Base-by-base conservation (phyloP, 1,140 invertebrate species). In the Agrypnia vestita region DNA sequence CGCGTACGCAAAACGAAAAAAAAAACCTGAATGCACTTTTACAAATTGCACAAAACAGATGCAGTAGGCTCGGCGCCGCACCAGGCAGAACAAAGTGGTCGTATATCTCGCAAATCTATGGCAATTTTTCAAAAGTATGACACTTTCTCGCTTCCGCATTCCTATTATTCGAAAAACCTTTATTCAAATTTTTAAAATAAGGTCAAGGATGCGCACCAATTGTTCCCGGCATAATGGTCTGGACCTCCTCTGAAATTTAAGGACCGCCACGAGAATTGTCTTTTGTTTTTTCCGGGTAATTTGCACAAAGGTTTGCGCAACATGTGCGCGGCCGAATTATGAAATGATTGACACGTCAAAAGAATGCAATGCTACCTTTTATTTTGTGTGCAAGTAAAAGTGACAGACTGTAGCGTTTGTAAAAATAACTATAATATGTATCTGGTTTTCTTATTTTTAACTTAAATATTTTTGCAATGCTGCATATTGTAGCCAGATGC, bases 51-150 rank as follows among this genome's bases (percentile, higher is more conserved):
- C 43, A 69, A 47, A 69, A 69, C 44, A 69, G 61, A 13, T 64
- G 61, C 61, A 69, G 21, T 51, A 69, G 15, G 13, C 35, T 11
- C 12, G 64, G 64, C 46, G 44, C 35, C 17, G 0, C 13, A 15
- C 19, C 19, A 35, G 11, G 15, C 15, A 47, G 44, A 69, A 69
- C 64, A 69, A 69, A 69, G 19, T 12, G 4, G 44, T 19, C 64
- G 46, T 47, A 69, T 46, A 69, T 69, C 19, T 69, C n/a, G 46
- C 13, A 46, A 69, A 47, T 69, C 25, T 64, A 19, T n/a, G 10
- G 13, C 61, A 69, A 69, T 69, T 69, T 17, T 69, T 69, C 44
- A 17, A 47, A 69, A 69, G 21, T 15, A 69, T 19, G 35, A 69
- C 44, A 69, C 25, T 35, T 43, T 21, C 3, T 21, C 11, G 55